Conservation (phyloP, 2,113 vertebrate species). For the Empidonax alnorum region DNA sequence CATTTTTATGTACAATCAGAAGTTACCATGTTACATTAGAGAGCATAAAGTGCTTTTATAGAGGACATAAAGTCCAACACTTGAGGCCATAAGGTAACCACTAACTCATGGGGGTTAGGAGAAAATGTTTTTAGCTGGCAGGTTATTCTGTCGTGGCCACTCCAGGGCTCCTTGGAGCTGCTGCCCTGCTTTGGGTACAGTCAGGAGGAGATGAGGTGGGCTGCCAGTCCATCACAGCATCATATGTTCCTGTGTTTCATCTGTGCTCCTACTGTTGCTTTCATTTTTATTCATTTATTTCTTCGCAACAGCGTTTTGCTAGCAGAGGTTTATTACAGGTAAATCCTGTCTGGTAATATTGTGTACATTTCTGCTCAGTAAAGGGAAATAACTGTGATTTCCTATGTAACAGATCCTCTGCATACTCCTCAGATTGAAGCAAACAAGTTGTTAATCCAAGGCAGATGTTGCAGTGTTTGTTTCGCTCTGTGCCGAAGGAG, state of each 20-base stretch:
- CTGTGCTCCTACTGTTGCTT: no score
- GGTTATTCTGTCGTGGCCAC: rapidly evolving
- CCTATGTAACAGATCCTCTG: neutral
- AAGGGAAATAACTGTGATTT: neutral
- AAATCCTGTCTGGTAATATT: neutral
- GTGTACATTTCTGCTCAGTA: neutral
- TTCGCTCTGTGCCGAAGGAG: neutral
- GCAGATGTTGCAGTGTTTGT: neutral
- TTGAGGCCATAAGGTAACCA: neutral
- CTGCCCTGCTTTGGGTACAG: rapidly evolving
- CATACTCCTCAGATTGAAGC: neutral
- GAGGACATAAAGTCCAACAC: neutral
- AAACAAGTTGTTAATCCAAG: neutral
- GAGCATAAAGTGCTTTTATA: conserved; percentile 34
- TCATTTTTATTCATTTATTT: neutral
- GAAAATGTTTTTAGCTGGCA: neutral
- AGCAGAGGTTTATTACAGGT: neutral
- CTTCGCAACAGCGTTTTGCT: neutral
- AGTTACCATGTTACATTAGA: neutral
- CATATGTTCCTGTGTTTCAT: neutral
- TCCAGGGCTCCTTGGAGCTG: neutral
- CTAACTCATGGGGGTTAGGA: neutral
- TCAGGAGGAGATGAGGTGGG: rapidly evolving
- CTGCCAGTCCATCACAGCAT: rapidly evolving
- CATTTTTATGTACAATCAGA: conserved; percentile 9